Evolutionary conservation across 2,888 invertebrate genomes (phyloP).

Genomic region (Parasteatoda lunata): DNA sequence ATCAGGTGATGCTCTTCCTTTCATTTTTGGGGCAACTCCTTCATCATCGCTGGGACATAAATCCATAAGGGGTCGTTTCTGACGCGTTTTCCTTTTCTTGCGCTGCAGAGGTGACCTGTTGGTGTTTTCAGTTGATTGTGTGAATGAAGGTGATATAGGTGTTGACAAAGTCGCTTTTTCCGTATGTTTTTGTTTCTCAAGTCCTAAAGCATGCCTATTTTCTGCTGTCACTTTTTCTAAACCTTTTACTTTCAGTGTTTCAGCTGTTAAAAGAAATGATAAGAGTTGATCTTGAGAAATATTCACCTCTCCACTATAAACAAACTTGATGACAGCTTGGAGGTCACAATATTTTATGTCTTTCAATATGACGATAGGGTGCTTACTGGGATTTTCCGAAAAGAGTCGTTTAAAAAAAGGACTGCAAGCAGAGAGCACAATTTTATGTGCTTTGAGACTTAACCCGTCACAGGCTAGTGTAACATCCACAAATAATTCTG

Average conservation of each 20-base stretch:
- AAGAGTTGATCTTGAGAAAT: constrained; percentile 93
- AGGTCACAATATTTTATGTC: constrained; percentile 92
- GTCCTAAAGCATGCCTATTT: constrained; percentile 68
- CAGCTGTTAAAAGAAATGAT: constrained; percentile 90
- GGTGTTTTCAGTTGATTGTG: constrained; percentile 31
- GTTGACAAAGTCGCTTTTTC: constrained; percentile 6
- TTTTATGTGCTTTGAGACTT: constrained; percentile 92
- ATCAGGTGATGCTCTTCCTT: constrained; percentile 65
- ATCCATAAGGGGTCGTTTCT: constrained; percentile 59
- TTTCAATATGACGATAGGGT: constrained; percentile 93
- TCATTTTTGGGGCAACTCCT: constrained; percentile 64
- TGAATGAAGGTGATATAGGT: background rate
- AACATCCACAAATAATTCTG: constrained; percentile 92
- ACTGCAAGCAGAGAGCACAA: constrained; percentile 93
- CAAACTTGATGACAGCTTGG: constrained; percentile 93
- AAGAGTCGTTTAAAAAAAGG: constrained; percentile 93
- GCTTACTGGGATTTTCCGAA: constrained; percentile 93
- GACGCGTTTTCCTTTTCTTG: constrained; percentile 55
- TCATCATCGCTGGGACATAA: constrained; percentile 64
- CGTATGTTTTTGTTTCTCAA: constrained; percentile 64
- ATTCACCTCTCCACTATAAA: constrained; percentile 96
- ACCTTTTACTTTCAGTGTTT: constrained; percentile 91
- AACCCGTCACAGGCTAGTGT: constrained; percentile 93
- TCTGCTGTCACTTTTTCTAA: constrained; percentile 89
- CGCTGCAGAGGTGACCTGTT: constrained; percentile 64